phyloP scores from a whole-genome alignment of 30 jellyfish, hydroid and myxozoan genomes.

The Aurelia coerulea region DNA sequence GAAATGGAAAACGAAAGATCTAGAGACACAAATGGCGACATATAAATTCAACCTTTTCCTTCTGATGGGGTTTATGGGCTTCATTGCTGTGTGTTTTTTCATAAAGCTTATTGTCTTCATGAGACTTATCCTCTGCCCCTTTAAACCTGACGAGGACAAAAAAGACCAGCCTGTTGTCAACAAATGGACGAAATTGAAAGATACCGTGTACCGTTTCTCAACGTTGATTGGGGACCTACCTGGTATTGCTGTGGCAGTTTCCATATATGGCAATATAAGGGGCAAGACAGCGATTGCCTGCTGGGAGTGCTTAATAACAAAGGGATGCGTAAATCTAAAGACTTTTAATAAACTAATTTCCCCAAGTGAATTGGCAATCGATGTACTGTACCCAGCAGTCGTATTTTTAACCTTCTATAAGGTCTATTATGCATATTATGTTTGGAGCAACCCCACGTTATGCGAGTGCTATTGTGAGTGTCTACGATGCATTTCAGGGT shows the following conservation, averaged over 20 bases:
- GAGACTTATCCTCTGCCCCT: slow-evolving; percentile 64
- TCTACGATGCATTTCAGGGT: slow-evolving; percentile 74
- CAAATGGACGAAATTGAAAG: slow-evolving; percentile 63
- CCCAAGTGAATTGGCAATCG: slow-evolving; percentile 58
- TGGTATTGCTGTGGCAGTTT: slow-evolving; percentile 65
- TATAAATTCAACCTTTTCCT: slow-evolving; percentile 36
- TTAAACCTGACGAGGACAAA: slow-evolving; percentile 45
- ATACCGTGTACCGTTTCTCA: slow-evolving; percentile 27
- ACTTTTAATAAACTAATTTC: slow-evolving; percentile 33
- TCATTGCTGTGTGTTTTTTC: slow-evolving; percentile 47
- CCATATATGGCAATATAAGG: slow-evolving; percentile 49
- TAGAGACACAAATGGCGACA: slow-evolving; percentile 31
- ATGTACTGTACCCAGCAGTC: slow-evolving; percentile 64
- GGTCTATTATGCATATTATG: slow-evolving; percentile 61
- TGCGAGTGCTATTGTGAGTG: slow-evolving; percentile 81
- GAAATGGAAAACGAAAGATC: slow-evolving; percentile 47
- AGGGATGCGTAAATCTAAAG: slow-evolving; percentile 32
- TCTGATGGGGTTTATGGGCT: slow-evolving; percentile 74
- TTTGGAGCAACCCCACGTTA: slow-evolving; percentile 82
- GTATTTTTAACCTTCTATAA: slow-evolving; percentile 67
- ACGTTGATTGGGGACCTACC: slow-evolving; percentile 84
- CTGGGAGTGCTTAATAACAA: slow-evolving; percentile 72
- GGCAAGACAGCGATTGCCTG: slow-evolving; percentile 80
- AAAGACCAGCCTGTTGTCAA: slow-evolving; percentile 50
- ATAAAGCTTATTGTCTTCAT: slow-evolving; percentile 53